Percentiles rank a stretch among this genome's conserved stretches.
phyloP scores from a whole-genome alignment of 1,140 invertebrate species.

The Lepidurus packardi region DNA sequence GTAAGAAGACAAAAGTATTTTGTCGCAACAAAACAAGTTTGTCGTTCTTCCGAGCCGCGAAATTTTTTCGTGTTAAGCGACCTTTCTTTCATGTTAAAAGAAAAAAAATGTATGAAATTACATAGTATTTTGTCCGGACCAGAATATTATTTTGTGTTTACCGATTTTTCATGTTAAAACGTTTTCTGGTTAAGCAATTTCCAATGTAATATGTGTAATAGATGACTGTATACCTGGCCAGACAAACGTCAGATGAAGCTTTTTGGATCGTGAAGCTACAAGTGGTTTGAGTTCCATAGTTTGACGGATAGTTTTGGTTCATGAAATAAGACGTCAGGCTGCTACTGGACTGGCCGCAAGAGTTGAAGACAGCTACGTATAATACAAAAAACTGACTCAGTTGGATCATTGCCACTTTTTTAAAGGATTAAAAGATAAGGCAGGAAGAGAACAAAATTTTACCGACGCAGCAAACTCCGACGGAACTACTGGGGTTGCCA shows the following conservation, averaged over 20 bases:
- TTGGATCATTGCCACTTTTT: not conserved
- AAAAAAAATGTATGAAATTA: too few relatives aligned
- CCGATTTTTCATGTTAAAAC: too few relatives aligned
- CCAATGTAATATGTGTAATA: too few relatives aligned
- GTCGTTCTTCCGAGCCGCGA: too few relatives aligned
- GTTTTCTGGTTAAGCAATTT: too few relatives aligned
- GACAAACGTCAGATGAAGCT: not conserved
- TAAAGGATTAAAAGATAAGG: not conserved
- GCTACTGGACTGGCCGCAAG: not conserved
- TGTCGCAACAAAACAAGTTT: too few relatives aligned
- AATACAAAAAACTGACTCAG: not conserved
- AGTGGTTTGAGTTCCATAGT: rapidly evolving
- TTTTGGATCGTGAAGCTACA: not conserved
- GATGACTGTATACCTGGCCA: not conserved
- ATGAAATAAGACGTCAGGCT: not conserved
- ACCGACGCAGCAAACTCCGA: not conserved
- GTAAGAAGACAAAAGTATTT: too few relatives aligned
- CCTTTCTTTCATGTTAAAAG: too few relatives aligned
- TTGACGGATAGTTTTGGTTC: not conserved
- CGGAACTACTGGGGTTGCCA: not conserved
- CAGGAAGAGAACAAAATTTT: not conserved
- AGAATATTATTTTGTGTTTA: too few relatives aligned
- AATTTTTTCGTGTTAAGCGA: too few relatives aligned
- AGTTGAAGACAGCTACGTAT: not conserved
- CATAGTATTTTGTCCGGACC: too few relatives aligned